Evolutionary conservation across 1,140 invertebrate species (phyloP), one percentile per base, ranked within the genome.

Genomic region (Himalopsyche phryganea): DNA sequence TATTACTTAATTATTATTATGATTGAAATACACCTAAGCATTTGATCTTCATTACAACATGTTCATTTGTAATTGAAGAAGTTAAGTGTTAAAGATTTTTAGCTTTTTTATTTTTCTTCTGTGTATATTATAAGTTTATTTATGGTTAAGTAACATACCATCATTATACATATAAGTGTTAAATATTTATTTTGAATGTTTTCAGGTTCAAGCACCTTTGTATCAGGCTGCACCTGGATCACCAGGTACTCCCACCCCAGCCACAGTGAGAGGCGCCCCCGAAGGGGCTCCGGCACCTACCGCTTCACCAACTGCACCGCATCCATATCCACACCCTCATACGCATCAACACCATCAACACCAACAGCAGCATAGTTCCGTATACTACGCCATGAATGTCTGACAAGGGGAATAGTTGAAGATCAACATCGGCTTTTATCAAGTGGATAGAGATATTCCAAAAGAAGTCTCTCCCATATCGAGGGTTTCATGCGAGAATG

Each of bases 301-400:
- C 5, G 60, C 65, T 1, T 68, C 72, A 6, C 66, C 66, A 1
- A 60, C 67, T 0, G 72, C 72, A 1, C 74, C 74, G 0, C 75
- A 73, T 1, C 69, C 73, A 2, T 68, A 74, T 65, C 64, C 72
- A 1, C 68, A 70, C 0, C 70, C 72, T 0, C 67, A 69, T 14
- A 28, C 72, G 1, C 68, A 70, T 0, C 70, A 72, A 1, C 67
- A 69, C 14, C 75, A 73, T 1, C 69, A 72, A 2, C 68, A 74
- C 65, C 64, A 71, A 2, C 68, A 70, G 0, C 70, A 72, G 0
- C 67, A 69, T 14, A 81, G 81, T 65, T 76, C 80, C 10, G 67
- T 82, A 11, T 82, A 81, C 67, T 82, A 82, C 60, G 80, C 81
- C 2, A 82, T 82, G 81, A 82, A 82, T 59, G 80, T 82, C 65